Evolutionary conservation across 2,797 vertebrate species (phyloP).

Genomic region (Sebastolobus alascanus): DNA sequence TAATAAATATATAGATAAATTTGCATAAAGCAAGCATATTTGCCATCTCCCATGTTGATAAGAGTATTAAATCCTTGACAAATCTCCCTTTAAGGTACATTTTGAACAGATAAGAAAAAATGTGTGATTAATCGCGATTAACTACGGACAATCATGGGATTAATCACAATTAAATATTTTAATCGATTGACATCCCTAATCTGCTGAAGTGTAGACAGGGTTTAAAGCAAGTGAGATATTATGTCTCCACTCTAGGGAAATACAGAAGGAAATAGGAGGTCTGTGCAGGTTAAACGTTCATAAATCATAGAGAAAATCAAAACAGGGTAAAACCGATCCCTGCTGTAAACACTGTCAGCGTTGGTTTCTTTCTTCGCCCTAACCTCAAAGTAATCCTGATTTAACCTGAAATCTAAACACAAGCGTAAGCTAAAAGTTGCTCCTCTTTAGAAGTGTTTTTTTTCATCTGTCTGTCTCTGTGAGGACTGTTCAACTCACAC

Average conservation of each 20-base stretch:
- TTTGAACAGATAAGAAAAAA: too few relatives aligned
- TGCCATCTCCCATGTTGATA: too few relatives aligned
- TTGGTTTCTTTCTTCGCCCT: conserved; percentile 14
- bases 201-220: too few relatives aligned
- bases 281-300: conserved; percentile 27
- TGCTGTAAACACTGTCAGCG: conserved; percentile 35
- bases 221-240: not conserved
- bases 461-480: conserved; percentile 13
- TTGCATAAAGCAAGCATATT: too few relatives aligned
- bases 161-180: too few relatives aligned
- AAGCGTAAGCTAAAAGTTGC: not conserved
- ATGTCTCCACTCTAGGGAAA: not conserved
- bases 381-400: conserved; percentile 12
- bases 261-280: not conserved
- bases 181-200: too few relatives aligned
- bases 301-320: conserved; percentile 16
- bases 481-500: conserved; percentile 7
- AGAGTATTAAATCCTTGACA: too few relatives aligned
- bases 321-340: not conserved
- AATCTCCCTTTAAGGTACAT: too few relatives aligned
- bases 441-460: conserved; percentile 7
- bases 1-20: too few relatives aligned
- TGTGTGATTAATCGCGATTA: too few relatives aligned
- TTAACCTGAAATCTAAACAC: conserved; percentile 34
- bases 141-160: too few relatives aligned